Evolutionary conservation across 2,888 invertebrate genomes (phyloP).

Genomic region (Malachius bipustulatus): DNA sequence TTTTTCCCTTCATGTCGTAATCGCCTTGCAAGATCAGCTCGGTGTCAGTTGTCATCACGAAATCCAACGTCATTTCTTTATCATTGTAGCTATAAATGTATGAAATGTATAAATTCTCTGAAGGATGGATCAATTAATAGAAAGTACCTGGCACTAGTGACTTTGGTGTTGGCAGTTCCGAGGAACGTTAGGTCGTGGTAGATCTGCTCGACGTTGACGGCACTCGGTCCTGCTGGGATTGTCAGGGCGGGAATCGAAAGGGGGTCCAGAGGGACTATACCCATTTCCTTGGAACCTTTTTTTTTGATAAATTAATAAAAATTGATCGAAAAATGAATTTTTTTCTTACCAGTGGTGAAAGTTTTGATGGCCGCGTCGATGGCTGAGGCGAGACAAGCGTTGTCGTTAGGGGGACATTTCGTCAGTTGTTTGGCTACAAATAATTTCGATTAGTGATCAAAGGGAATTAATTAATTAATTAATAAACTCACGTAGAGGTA

Average conservation of each 20-base stretch:
- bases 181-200: neutral
- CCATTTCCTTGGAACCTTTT: neutral
- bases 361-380: no score
- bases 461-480: no score
- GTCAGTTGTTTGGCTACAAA: neutral
- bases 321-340: no score
- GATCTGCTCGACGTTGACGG: conserved; percentile 1
- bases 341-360: no score
- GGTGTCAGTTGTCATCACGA: neutral
- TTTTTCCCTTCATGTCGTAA: conserved; percentile 1
- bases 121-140: no score
- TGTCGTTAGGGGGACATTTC: no score
- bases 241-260: neutral
- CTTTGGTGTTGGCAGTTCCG: neutral
- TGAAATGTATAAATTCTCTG: no score
- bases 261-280: neutral
- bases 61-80: neutral
- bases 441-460: no score
- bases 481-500: no score
- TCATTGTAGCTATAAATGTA: neutral
- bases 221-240: neutral
- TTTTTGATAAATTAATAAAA: neutral
- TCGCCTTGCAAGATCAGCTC: neutral
- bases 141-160: neutral
- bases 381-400: no score